Conservation (phyloP, 2,797 vertebrate species). For the Epinephelus coioides region DNA sequence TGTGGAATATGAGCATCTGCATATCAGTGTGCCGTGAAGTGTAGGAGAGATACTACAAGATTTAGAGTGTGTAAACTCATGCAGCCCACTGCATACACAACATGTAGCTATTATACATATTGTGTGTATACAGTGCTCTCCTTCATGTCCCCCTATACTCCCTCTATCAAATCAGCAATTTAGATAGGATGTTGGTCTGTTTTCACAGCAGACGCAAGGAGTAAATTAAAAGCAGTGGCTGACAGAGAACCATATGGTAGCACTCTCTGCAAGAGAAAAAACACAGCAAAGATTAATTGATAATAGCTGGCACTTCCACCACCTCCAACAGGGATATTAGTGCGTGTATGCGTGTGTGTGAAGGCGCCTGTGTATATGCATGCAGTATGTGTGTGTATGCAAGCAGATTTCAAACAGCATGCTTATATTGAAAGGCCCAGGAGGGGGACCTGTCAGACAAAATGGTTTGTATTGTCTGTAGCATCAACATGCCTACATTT, state of each 20-base stretch:
- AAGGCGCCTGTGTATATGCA: constrained; percentile 42
- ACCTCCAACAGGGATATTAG: constrained; percentile 82
- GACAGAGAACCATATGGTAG: constrained; percentile 89
- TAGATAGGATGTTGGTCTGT: constrained; percentile 86
- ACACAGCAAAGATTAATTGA: constrained; percentile 88
- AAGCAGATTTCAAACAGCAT: constrained; percentile 82
- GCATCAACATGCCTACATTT: constrained; percentile 74
- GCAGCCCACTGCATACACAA: constrained; percentile 15
- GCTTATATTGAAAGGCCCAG: constrained; percentile 79
- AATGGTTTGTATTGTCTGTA: constrained; percentile 78
- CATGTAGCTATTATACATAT: constrained; percentile 37
- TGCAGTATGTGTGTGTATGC: constrained; percentile 60
- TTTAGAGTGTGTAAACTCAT: constrained; percentile 8
- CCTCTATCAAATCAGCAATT: constrained; percentile 85
- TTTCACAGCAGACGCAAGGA: constrained; percentile 85
- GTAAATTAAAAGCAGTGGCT: constrained; percentile 89
- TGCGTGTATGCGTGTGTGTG: constrained; percentile 47
- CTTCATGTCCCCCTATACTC: constrained; percentile 64
- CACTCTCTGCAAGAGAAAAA: constrained; percentile 82
- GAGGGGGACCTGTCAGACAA: constrained; percentile 82
- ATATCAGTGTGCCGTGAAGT: not conserved
- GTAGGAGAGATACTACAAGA: not conserved
- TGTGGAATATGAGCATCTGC: not conserved
- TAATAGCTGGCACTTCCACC: constrained; percentile 86
- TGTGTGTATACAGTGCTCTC: constrained; percentile 50